Percentiles rank a stretch among this genome's conserved stretches.
These are phyloP conservation scores for Bergia puertoricense DNA, from an alignment of 92 coral and sea anemone species.

Conservation along the genomic window DNA sequence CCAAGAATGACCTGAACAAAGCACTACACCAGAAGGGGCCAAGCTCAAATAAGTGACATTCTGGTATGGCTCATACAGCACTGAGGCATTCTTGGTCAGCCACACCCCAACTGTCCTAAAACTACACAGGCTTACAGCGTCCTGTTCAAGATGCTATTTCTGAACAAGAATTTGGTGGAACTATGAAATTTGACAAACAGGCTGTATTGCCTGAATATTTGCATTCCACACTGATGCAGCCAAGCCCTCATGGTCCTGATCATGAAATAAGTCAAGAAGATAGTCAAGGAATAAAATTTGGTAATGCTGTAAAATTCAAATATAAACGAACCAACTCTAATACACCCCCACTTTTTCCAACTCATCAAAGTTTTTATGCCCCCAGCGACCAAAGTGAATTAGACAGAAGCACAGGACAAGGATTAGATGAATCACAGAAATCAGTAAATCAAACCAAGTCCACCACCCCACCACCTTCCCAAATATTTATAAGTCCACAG, in stretches of 20 bases:
- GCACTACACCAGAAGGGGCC: conserved; percentile 1
- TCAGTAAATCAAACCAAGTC: neutral
- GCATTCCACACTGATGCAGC: neutral
- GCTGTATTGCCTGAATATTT: neutral
- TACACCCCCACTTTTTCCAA: neutral
- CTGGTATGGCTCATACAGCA: neutral
- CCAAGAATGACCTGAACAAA: conserved; percentile 36
- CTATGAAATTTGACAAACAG: neutral
- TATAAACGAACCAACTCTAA: neutral
- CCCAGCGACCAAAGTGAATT: neutral
- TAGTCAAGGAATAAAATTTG: neutral
- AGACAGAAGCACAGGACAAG: neutral
- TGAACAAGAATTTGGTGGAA: neutral
- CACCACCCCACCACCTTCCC: neutral
- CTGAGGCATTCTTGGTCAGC: neutral
- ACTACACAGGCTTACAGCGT: neutral
- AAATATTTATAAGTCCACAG: neutral
- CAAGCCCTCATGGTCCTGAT: neutral
- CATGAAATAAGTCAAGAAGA: neutral
- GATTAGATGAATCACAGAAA: neutral
- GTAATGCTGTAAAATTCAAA: neutral
- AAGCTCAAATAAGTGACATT: neutral
- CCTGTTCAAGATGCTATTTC: no score
- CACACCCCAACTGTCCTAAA: neutral
- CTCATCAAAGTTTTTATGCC: neutral